These are phyloP conservation scores for Elysia crispata DNA, from an alignment of 2,888 invertebrate genomes.

Conservation along the genomic window DNA sequence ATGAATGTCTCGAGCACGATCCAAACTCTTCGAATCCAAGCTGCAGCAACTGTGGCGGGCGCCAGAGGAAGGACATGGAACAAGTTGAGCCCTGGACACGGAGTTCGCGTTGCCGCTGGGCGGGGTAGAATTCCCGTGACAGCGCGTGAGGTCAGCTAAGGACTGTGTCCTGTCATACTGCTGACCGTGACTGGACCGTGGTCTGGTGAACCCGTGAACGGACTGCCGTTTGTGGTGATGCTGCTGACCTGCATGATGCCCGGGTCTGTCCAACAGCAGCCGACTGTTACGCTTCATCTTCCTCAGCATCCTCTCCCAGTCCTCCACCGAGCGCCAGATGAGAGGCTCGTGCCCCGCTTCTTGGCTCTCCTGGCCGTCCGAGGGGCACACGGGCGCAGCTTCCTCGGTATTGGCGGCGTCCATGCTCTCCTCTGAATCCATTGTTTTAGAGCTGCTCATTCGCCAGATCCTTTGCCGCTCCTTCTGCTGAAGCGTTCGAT, in stretches of 20 bases:
- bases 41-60: neutral
- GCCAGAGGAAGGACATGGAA: neutral
- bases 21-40: neutral
- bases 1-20: too few relatives aligned
- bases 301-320: slow-evolving; percentile 68
- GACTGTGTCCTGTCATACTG: slow-evolving; percentile 42
- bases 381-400: slow-evolving; percentile 30
- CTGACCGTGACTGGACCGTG: neutral
- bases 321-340: slow-evolving; percentile 67
- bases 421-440: slow-evolving; percentile 19
- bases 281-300: slow-evolving; percentile 64
- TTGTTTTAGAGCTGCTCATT: neutral
- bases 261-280: slow-evolving; percentile 43
- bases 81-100: neutral
- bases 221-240: slow-evolving; percentile 23
- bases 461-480: too few relatives aligned
- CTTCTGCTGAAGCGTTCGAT: slow-evolving; percentile 55
- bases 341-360: slow-evolving; percentile 15
- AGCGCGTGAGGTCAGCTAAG: slow-evolving; percentile 31
- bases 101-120: neutral
- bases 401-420: slow-evolving; percentile 34
- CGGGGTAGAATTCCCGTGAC: neutral
- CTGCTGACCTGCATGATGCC: neutral
- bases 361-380: neutral
- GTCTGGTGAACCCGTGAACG: neutral